Conservation (phyloP, 2,888 invertebrate species). For the Nezara viridula region DNA sequence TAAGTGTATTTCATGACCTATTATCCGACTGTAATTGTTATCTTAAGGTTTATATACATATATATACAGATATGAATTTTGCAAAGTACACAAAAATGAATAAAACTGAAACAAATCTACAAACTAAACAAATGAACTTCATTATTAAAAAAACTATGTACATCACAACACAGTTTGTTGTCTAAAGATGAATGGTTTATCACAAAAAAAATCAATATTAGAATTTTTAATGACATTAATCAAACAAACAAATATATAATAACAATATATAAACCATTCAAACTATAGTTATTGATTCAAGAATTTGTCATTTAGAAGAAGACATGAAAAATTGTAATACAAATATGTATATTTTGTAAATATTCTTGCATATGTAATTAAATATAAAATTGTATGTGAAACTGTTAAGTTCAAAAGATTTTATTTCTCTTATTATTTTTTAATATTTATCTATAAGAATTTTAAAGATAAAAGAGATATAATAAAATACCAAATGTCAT, state of each 20-base stretch:
- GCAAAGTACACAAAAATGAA: no score
- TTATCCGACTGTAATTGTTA: no score
- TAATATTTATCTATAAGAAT: background rate
- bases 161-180: background rate
- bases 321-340: background rate
- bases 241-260: background rate
- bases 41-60: no score
- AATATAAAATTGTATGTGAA: background rate
- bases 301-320: background rate
- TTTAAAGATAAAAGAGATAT: background rate
- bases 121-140: no score
- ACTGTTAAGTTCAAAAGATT: background rate
- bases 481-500: background rate
- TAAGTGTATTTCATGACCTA: no score
- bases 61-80: no score
- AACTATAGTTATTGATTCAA: background rate
- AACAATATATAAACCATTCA: background rate
- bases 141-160: no score
- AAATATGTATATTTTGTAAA: slow-evolving; percentile 1
- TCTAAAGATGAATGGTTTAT: background rate
- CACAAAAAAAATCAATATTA: background rate
- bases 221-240: background rate
- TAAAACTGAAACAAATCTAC: no score
- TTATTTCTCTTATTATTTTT: background rate
- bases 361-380: background rate